Percentiles rank a stretch among this genome's conserved stretches.
phyloP scores from a whole-genome alignment of 2,113 vertebrate genomes.

The Lophura nycthemera region DNA sequence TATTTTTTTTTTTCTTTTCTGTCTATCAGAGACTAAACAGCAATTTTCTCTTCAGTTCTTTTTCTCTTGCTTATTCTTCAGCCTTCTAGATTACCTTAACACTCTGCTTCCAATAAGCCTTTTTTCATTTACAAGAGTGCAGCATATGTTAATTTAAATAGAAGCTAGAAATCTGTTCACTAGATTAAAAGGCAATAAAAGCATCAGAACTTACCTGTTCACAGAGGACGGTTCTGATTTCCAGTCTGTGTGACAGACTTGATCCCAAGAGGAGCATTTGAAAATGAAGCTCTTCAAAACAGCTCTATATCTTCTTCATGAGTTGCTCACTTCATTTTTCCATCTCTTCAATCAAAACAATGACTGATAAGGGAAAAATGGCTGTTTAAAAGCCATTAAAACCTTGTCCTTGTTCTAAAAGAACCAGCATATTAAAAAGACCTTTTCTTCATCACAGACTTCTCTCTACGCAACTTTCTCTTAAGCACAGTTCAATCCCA shows the following conservation, averaged over 20 bases:
- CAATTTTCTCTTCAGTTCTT: background rate
- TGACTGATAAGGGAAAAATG: background rate
- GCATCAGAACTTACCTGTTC: conserved; percentile 34
- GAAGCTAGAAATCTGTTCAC: background rate
- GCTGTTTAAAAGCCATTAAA: background rate
- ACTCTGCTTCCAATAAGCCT: background rate
- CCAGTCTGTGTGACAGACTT: background rate
- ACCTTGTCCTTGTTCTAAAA: background rate
- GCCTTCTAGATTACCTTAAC: background rate
- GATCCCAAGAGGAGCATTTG: conserved; percentile 20
- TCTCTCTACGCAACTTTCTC: conserved; percentile 15
- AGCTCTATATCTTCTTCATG: background rate
- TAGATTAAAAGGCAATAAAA: conserved; percentile 24
- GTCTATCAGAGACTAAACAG: background rate
- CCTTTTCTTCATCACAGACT: background rate
- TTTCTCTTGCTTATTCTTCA: background rate
- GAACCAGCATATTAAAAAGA: background rate
- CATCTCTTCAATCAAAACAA: conserved; percentile 31
- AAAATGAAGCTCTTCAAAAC: conserved; percentile 31
- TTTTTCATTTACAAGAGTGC: background rate
- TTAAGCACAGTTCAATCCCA: background rate
- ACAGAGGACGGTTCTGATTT: background rate
- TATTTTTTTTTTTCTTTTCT: background rate
- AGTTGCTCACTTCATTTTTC: background rate
- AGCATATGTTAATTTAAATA: background rate